Conservation (phyloP, 2,888 invertebrate genomes). For the Malthinus flaveolus region DNA sequence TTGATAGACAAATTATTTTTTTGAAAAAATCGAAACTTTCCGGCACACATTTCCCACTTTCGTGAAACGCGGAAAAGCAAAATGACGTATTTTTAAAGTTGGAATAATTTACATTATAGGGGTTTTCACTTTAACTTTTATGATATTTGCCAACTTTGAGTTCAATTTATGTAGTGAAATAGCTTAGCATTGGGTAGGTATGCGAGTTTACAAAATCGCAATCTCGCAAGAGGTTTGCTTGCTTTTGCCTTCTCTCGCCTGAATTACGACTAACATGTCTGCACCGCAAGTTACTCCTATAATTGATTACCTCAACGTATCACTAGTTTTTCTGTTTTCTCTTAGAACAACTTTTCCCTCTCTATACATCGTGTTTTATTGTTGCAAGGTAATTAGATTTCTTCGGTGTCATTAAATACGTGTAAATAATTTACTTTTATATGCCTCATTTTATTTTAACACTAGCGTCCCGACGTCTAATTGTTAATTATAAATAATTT, state of each 20-base stretch:
- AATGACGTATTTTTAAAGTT: slow-evolving; percentile 27
- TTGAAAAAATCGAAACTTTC: too few species aligned
- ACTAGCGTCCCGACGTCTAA: too few species aligned
- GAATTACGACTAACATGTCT: slow-evolving; percentile 28
- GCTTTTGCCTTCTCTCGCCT: slow-evolving; percentile 16
- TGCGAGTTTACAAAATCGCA: slow-evolving; percentile 23
- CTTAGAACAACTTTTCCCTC: slow-evolving; percentile 18
- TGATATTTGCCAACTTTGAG: slow-evolving; percentile 27
- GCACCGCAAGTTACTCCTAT: slow-evolving; percentile 29
- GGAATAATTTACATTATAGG: slow-evolving; percentile 28
- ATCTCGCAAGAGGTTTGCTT: slow-evolving; percentile 18
- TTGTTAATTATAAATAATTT: too few species aligned
- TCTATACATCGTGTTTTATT: slow-evolving; percentile 27
- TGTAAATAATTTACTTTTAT: slow-evolving; percentile 27
- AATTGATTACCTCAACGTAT: slow-evolving; percentile 34
- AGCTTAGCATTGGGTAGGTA: slow-evolving; percentile 13
- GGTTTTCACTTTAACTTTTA: slow-evolving; percentile 25
- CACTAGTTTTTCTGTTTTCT: slow-evolving; percentile 29
- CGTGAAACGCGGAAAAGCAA: too few species aligned
- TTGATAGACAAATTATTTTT: too few species aligned
- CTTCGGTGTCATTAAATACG: slow-evolving; percentile 17
- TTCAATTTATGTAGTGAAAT: slow-evolving; percentile 31
- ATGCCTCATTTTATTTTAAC: slow-evolving; percentile 1
- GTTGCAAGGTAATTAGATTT: slow-evolving; percentile 30
- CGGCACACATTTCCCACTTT: too few species aligned